Evolutionary conservation across 1,140 invertebrate species (phyloP), one percentile per base, ranked within the genome.

Genomic region (Drosophila navojoa): DNA sequence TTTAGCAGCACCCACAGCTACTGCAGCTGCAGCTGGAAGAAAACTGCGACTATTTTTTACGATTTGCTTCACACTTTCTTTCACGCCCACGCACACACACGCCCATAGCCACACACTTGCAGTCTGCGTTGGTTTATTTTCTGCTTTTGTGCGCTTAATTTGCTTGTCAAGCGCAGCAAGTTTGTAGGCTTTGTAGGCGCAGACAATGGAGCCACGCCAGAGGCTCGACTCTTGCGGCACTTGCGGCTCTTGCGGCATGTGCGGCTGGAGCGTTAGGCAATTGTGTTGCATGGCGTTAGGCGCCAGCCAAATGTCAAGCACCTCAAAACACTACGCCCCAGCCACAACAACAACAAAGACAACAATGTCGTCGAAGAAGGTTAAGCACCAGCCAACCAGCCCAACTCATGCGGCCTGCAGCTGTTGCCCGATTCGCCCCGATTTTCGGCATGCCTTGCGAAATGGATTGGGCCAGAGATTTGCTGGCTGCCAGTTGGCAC

Each of bases 251-350:
- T 32, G 61, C n/a, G 38, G 54, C 45, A 53, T 59, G 54, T 60
- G 55, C 13, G 57, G 52, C 59, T 25, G 40, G 13, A 16, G 42
- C 53, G 62, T 47, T 57, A 35, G 49, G 58, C 45, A 58, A 64
- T 52, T 80, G 70, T 77, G 84, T 79, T 89, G 82, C 84, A 87
- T 81, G 73, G 79, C 78, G 66, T 57, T 70, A 75, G 76, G 81
- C 81, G 79, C 62, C 73, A 58, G 79, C 79, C 77, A 89, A 91
- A 91, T 86, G 90, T 91, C 90, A 91, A 84, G 90, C 72, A 78
- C 64, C 85, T 80, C 71, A 52, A 69, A 66, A 74, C 76, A 79
- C 64, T 80, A 66, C 78, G 61, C 10, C 15, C 15, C 29, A 52
- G 25, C 42, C 50, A 15, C 62, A 62, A 50, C 16, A 29, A 49